These are phyloP conservation scores for Hyperopisus bebe DNA, from an alignment of 2,113 vertebrate genomes.

Conservation along the genomic window DNA sequence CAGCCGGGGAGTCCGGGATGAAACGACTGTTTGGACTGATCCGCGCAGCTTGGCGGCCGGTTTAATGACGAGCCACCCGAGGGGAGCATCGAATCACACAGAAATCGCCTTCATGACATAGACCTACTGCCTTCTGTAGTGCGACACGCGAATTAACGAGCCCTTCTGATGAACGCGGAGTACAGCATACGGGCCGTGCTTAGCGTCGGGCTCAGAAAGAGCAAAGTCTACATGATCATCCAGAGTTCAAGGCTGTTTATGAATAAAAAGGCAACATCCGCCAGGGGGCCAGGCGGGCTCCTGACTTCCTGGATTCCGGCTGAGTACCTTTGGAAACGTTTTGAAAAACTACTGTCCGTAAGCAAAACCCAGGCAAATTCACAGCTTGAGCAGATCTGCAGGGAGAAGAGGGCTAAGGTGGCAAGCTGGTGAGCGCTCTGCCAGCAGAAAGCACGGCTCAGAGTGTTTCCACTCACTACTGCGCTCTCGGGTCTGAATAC, in stretches of 20 bases:
- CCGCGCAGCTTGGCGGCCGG: neutral
- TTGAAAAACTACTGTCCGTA: neutral
- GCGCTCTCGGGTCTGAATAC: neutral
- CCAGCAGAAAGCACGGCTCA: neutral
- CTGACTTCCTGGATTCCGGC: neutral
- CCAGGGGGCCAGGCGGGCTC: neutral
- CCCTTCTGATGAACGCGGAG: neutral
- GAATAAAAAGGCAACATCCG: neutral
- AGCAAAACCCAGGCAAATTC: neutral
- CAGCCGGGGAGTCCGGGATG: neutral
- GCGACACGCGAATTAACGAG: neutral
- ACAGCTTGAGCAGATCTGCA: neutral
- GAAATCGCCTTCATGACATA: neutral
- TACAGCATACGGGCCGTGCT: neutral
- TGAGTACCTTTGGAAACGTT: neutral
- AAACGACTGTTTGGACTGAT: neutral
- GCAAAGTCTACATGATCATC: neutral
- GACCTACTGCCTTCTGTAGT: neutral
- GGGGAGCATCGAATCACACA: neutral
- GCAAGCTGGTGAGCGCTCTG: neutral
- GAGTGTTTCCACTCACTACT: neutral
- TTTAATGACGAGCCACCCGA: neutral
- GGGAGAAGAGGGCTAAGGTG: neutral
- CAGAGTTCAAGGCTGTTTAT: neutral
- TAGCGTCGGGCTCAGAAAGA: neutral